These are phyloP conservation scores for Saguinus imperator DNA, from an alignment of 2,113 vertebrate genomes.

Conservation along the genomic window DNA sequence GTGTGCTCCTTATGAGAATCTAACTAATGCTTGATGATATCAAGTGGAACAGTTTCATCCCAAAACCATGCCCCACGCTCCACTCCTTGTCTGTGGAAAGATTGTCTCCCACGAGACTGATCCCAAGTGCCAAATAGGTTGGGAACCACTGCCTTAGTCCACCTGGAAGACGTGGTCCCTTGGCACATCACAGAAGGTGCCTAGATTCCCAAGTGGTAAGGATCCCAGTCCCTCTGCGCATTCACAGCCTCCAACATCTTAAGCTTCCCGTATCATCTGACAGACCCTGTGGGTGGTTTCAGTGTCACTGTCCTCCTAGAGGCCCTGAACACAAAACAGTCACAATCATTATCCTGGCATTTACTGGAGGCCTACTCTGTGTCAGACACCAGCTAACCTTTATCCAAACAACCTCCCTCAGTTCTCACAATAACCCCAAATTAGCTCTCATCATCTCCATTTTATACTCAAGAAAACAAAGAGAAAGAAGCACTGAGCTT, in stretches of 20 bases:
- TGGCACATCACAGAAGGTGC: not conserved
- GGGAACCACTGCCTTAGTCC: not conserved
- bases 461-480: not conserved
- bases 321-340: not conserved
- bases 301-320: not conserved
- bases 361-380: not conserved
- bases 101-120: no score
- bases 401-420: not conserved
- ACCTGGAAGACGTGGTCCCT: not conserved
- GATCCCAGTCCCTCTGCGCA: not conserved
- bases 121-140: no score
- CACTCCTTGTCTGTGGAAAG: no score
- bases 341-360: not conserved
- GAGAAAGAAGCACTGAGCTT: not conserved
- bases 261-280: not conserved
- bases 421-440: not conserved
- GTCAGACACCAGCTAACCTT: not conserved
- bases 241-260: not conserved
- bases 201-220: not conserved
- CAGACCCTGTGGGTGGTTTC: not conserved
- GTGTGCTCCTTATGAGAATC: no score
- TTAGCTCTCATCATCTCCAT: not conserved
- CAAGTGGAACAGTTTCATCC: no score
- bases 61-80: no score
- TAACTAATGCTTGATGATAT: no score